These are phyloP conservation scores for fruit fly (Drosophila melanogaster) DNA, from an alignment of 1,140 invertebrate genomes.

Conservation along the genomic window DNA sequence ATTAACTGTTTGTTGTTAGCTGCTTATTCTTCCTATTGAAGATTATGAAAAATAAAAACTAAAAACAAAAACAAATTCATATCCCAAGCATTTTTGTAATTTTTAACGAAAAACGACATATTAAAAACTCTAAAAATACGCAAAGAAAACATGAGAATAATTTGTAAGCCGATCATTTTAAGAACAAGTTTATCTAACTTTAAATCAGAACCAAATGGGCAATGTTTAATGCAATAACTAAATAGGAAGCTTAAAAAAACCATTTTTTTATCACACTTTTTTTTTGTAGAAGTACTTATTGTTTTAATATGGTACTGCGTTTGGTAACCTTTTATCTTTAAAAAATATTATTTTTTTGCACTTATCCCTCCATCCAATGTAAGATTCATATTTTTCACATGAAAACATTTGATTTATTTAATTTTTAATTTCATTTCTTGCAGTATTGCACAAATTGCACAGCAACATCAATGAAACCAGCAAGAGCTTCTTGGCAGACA, in stretches of 20 bases:
- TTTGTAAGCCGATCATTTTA: slow-evolving; percentile 39
- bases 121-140: slow-evolving; percentile 36
- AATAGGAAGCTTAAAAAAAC: slow-evolving; percentile 22
- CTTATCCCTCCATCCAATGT: not conserved
- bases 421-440: slow-evolving; percentile 40
- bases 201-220: slow-evolving; percentile 50
- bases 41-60: slow-evolving; percentile 50
- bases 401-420: slow-evolving; percentile 42
- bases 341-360: not conserved
- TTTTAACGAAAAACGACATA: slow-evolving; percentile 46
- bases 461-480: slow-evolving; percentile 45
- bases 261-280: not conserved
- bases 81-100: slow-evolving; percentile 52
- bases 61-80: slow-evolving; percentile 30
- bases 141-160: slow-evolving; percentile 10
- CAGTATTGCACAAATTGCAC: slow-evolving; percentile 66
- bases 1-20: slow-evolving; percentile 81
- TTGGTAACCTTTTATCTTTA: no score
- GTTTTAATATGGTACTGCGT: no score
- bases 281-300: not conserved
- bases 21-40: slow-evolving; percentile 82
- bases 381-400: slow-evolving; percentile 6
- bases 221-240: slow-evolving; percentile 49
- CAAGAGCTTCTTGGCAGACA: slow-evolving; percentile 61
- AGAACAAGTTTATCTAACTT: slow-evolving; percentile 35